Evolutionary conservation across 2,888 invertebrate species (phyloP).

Genomic region (Catocala nupta): DNA sequence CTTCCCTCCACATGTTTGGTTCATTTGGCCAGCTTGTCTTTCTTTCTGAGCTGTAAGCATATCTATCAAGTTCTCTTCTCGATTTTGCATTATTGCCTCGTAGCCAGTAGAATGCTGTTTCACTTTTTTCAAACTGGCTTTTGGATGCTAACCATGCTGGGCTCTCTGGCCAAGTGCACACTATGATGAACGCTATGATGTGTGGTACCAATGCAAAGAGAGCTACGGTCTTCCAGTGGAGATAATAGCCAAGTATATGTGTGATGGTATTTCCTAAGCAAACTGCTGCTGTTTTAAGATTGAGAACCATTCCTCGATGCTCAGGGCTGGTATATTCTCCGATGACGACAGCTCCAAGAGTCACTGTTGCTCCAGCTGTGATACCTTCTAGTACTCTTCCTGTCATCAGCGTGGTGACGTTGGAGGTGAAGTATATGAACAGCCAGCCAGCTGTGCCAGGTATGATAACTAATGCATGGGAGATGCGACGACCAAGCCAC

Average conservation of each 20-base stretch:
- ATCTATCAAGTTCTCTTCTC: no score
- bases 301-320: conserved; percentile 84
- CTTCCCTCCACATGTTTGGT: neutral
- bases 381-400: conserved; percentile 38
- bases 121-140: neutral
- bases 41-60: neutral
- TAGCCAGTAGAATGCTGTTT: no score
- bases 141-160: conserved; percentile 13
- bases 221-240: neutral
- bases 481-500: conserved; percentile 50
- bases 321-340: conserved; percentile 81
- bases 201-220: neutral
- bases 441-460: conserved; percentile 55
- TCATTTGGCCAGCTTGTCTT: neutral
- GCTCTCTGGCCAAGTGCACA: conserved; percentile 15
- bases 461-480: conserved; percentile 68
- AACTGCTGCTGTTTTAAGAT: conserved; percentile 43
- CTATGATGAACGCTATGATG: neutral
- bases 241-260: conserved; percentile 7
- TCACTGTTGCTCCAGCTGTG: conserved; percentile 33
- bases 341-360: conserved; percentile 72
- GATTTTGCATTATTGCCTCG: no score
- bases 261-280: conserved; percentile 29
- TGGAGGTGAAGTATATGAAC: conserved; percentile 32
- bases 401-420: conserved; percentile 32